A percentile compares a stretch with the other conserved stretches of the same genome.
phyloP scores from a whole-genome alignment of 2,888 invertebrate species.

The Acronicta psi region DNA sequence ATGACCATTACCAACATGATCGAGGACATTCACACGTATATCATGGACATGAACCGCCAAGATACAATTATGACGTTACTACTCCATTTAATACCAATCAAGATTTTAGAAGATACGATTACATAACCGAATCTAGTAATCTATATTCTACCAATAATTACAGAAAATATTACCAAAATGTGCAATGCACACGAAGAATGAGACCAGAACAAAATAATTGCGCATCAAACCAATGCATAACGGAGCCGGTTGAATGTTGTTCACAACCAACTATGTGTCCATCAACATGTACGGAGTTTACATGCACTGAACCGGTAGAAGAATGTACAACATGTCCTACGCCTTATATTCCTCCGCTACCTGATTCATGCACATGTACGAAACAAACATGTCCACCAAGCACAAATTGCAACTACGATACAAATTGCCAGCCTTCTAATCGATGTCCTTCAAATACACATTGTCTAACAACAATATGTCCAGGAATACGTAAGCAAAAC shows the following conservation, averaged over 20 bases:
- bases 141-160: conserved; percentile 51
- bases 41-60: conserved; percentile 62
- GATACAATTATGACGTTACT: conserved; percentile 36
- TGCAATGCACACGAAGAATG: conserved; percentile 67
- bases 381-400: conserved; percentile 50
- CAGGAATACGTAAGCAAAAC: conserved; percentile 48
- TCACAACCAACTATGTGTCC: conserved; percentile 35
- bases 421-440: conserved; percentile 55
- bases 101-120: conserved; percentile 64
- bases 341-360: conserved; percentile 21
- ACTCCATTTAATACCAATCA: conserved; percentile 53
- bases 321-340: conserved; percentile 21
- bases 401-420: conserved; percentile 34
- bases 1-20: conserved; percentile 62
- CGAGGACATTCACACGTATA: conserved; percentile 73
- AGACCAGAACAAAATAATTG: conserved; percentile 33
- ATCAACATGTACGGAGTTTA: conserved; percentile 30
- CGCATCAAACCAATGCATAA: conserved; percentile 60
- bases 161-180: conserved; percentile 57
- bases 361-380: conserved; percentile 64
- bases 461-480: conserved; percentile 41
- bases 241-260: conserved; percentile 52
- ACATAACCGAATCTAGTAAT: conserved; percentile 50
- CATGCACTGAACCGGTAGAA: conserved; percentile 35
- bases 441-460: conserved; percentile 20